Evolutionary conservation across 2,113 vertebrate genomes (phyloP), one percentile per base, ranked within the genome.

Genomic region (Archocentrus centrarchus): DNA sequence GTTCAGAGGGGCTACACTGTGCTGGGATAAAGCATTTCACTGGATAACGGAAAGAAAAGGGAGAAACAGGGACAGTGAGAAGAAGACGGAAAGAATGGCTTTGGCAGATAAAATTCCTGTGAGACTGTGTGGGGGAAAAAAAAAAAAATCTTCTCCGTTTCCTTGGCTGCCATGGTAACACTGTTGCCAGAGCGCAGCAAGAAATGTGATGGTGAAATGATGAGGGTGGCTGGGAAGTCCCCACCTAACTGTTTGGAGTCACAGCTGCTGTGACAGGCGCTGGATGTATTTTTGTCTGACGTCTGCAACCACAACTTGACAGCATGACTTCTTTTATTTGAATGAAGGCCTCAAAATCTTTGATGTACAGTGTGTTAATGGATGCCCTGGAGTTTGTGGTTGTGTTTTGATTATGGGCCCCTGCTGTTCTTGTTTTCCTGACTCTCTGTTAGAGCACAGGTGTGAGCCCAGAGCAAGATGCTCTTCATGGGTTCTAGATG

Each of bases 121-220:
- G 89, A 91, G 87, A 92, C 55, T 2, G 41, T 83, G 58, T 39
- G 68, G 79, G 73, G 64, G 27, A 68, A 59, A 37, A 47, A 68
- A 37, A 35, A 37, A 47, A 41, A 68, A 85, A 83, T 58, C 79
- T 75, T 41, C 81, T 90, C 86, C 66, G 82, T 92, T 91, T 92
- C 90, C 80, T 75, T 75, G 81, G 92, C 85, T 93, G 86, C 92
- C 92, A 92, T 92, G 88, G 92, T 81, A 92, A 93, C 94, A 77
- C 90, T 58, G 86, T 85, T 89, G 55, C 82, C 85, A 87, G 84
- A 62, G 63, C 58, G 75, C 83, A 61, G 66, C n/a, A 39, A 83
- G 78, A 88, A 66, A 86, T 32, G 44, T 63, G 78, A 39, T 79
- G 83, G 79, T 77, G 32, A 81, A 82, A 89, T 82, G 55, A 59